Evolutionary conservation across 2,888 invertebrate genomes (phyloP), one percentile per base, ranked within the genome.

Genomic region (Agrotis clavis): DNA sequence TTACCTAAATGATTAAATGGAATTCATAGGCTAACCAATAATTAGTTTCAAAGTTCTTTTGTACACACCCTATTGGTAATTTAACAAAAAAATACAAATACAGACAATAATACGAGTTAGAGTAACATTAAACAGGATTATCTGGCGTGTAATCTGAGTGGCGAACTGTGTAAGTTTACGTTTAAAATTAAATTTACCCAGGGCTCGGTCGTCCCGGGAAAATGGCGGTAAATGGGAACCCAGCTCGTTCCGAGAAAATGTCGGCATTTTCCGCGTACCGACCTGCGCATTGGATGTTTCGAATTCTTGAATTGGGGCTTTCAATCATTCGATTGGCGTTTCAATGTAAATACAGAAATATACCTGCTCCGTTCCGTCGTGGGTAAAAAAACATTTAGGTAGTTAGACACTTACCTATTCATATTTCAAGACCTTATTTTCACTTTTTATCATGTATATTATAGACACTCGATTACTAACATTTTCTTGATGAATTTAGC

Each of bases 111-210:
- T 63, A 19, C 61, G 53, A 56, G 30, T 47, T 65, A n/a, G 41
- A 64, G 50, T 59, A 70, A 61, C 60, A 75, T 61, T 35, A 74
- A 72, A 79, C 63, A 60, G 45, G 61, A 66, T 76, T 79, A 79
- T 76, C 79, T 62, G 56, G 56, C 62, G 57, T 62, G 75, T 77
- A 78, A 84, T 76, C 81, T 30, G 70, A 79, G 73, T 62, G 67
- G 59, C 64, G 48, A 69, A 64, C 62, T 69, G 70, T 59, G n/a
- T 48, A 66, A 74, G 80, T 77, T 77, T 63, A 66, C 68, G 80
- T 66, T 84, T 84, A 73, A 80, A 87, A 86, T 86, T 88, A 87
- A 88, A 87, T 84, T 81, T 85, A 81, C 75, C 82, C 67, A 74
- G 83, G 82, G 88, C 87, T 83, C 83, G 68, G 57, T 56, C 47